Evolutionary conservation across 2,888 invertebrate species (phyloP).

Genomic region (Tuberolachnus salignus): DNA sequence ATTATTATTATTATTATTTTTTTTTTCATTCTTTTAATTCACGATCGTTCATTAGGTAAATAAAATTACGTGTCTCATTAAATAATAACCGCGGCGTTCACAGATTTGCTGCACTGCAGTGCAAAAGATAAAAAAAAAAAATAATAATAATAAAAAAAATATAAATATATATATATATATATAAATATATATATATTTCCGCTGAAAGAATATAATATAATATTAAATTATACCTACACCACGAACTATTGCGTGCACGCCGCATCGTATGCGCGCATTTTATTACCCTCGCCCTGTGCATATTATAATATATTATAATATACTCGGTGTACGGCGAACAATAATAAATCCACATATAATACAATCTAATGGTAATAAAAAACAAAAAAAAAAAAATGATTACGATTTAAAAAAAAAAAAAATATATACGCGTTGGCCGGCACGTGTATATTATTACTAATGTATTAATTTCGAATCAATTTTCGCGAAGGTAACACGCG

Average conservation of each 20-base stretch:
- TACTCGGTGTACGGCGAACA: neutral
- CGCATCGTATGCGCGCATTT: neutral
- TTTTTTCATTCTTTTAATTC: too few relatives aligned
- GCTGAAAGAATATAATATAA: constrained; percentile 36
- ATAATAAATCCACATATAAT: neutral
- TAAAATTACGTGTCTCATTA: neutral
- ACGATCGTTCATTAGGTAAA: neutral
- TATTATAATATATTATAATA: too few relatives aligned
- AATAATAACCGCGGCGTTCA: neutral
- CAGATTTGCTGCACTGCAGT: neutral
- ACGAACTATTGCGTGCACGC: constrained; percentile 10
- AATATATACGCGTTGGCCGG: too few relatives aligned
- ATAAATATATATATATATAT: too few relatives aligned
- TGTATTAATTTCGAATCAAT: too few relatives aligned
- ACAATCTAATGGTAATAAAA: neutral
- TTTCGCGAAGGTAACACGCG: too few relatives aligned
- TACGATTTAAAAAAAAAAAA: neutral
- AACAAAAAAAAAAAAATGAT: neutral
- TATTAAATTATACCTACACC: constrained; percentile 7
- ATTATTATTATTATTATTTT: too few relatives aligned
- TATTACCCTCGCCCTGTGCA: neutral
- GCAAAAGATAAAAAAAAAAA: neutral
- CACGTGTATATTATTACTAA: neutral
- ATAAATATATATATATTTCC: neutral
- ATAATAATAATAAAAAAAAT: neutral